Evolutionary conservation across 2,797 vertebrate genomes (phyloP).

Genomic region (Chaunax sp.): DNA sequence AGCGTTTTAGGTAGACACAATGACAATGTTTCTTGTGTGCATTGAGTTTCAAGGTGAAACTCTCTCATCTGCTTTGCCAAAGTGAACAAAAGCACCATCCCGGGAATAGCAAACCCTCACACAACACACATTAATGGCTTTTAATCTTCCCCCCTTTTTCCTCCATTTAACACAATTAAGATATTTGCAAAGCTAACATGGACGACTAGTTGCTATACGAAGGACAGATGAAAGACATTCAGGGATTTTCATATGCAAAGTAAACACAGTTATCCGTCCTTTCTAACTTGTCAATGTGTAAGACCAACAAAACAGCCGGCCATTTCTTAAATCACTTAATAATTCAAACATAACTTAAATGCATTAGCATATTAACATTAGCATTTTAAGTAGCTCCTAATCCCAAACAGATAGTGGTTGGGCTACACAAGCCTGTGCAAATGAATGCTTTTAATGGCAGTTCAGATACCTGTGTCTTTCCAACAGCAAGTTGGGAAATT

Average conservation of each 20-base stretch:
- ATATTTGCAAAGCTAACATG: slow-evolving; percentile 86
- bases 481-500: slow-evolving; percentile 51
- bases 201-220: slow-evolving; percentile 77
- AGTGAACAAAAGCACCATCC: slow-evolving; percentile 83
- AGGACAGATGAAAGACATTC: slow-evolving; percentile 82
- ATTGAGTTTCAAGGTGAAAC: slow-evolving; percentile 85
- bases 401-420: slow-evolving; percentile 62
- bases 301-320: slow-evolving; percentile 68
- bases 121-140: slow-evolving; percentile 84
- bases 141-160: slow-evolving; percentile 81
- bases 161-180: slow-evolving; percentile 87
- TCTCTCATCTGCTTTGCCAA: slow-evolving; percentile 78
- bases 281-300: slow-evolving; percentile 56
- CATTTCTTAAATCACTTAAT: slow-evolving; percentile 69
- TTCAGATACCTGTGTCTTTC: slow-evolving; percentile 66
- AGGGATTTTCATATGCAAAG: slow-evolving; percentile 79
- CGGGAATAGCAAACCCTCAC: slow-evolving; percentile 79
- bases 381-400: slow-evolving; percentile 67
- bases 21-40: slow-evolving; percentile 79
- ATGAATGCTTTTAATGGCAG: slow-evolving; percentile 60
- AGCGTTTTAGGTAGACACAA: slow-evolving; percentile 76
- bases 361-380: slow-evolving; percentile 72
- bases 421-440: slow-evolving; percentile 29
- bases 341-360: slow-evolving; percentile 72
- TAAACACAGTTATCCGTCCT: slow-evolving; percentile 75